Evolutionary conservation across 1,140 invertebrate genomes (phyloP), one percentile per base, ranked within the genome.

Genomic region (Sipha flava): DNA sequence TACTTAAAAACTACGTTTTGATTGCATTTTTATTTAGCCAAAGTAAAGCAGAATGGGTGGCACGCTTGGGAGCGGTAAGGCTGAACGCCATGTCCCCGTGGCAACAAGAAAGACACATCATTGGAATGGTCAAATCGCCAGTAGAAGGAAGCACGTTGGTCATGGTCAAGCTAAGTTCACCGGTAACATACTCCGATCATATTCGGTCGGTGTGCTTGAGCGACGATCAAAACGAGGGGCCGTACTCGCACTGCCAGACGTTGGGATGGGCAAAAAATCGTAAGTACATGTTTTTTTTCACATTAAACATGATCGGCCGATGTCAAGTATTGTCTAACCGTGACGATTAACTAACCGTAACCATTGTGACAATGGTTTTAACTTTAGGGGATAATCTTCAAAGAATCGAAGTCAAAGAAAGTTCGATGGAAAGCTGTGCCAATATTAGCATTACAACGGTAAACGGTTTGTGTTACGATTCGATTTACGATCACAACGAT

Each of bases 111-210:
- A 86, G 93, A 31, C 88, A 93, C 75, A 92, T 96, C 21, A 88
- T 94, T 2, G 94, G 94, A 18, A 94, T 95, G 92, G 90, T 95
- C 3, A 94, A 95, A 82, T 95, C 93, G 0, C 94, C 94, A 0
- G 92, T 95, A 0, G 93, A 95, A 86, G 94, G 94, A 12, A 95
- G 93, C 81, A 92, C 92, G 52, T 88, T 94, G 1, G 93, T 93
- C 1, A 85, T 96, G 40, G 88, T 95, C 9, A 93, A 94, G 83
- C 85, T 96, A 52, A 92, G 94, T 80, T 89, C 91, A 79, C 89
- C 92, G 0, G 87, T 95, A 0, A 88, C 87, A 47, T 90, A 91
- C 81, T 93, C 93, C 0, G 94, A 95, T 84, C 94, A 94, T 83
- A 91, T 95, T 2, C 87, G 94, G 45, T 93, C 94, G 2, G 89